Percentiles rank a stretch among this genome's conserved stretches.
phyloP scores from a whole-genome alignment of 2,113 vertebrate genomes.

The Notechis scutatus region DNA sequence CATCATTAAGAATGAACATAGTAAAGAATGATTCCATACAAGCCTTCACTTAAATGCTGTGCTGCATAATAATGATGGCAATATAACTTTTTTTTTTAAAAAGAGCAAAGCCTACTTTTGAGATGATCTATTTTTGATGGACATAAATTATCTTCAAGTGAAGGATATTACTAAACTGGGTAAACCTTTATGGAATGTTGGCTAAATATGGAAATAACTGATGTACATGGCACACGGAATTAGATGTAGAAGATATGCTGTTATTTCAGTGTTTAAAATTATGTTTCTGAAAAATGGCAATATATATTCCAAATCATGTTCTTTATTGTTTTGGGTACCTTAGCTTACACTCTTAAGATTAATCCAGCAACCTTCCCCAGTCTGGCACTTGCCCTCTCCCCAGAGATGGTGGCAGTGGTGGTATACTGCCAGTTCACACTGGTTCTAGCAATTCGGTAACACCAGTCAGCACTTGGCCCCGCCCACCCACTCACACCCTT shows the following conservation, averaged over 20 bases:
- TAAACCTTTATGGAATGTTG: conserved; percentile 6
- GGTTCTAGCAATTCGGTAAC: too few species aligned
- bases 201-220: neutral
- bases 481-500: too few species aligned
- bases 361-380: neutral
- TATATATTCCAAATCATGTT: neutral
- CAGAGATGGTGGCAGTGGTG: neutral
- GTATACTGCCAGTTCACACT: too few species aligned
- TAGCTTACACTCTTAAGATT: neutral
- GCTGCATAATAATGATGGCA: neutral
- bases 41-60: neutral
- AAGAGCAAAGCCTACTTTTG: neutral
- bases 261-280: neutral
- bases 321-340: neutral
- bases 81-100: neutral
- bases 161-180: neutral
- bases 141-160: neutral
- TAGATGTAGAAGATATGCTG: neutral
- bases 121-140: conserved; percentile 20
- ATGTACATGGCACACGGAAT: neutral
- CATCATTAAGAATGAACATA: neutral
- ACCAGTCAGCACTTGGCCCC: too few species aligned
- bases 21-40: neutral
- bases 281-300: neutral
- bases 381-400: neutral